Evolutionary conservation across 2,888 invertebrate species (phyloP).

Genomic region (Eledona agricola): DNA sequence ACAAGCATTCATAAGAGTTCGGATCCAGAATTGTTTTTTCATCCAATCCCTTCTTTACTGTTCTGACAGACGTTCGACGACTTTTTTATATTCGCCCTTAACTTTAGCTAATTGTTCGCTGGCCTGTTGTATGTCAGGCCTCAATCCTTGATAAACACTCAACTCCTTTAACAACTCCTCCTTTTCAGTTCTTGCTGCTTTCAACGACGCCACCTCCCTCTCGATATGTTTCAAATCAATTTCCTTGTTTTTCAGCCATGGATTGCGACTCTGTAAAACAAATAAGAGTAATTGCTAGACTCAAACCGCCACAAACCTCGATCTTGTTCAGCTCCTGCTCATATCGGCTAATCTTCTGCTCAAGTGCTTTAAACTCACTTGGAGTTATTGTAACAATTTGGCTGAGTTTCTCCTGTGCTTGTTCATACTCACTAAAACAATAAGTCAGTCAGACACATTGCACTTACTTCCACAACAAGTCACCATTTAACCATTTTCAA

Average conservation of each 20-base stretch:
- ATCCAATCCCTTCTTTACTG: slow-evolving; percentile 5
- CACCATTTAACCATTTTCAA: slow-evolving; percentile 50
- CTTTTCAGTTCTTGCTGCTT: slow-evolving; percentile 48
- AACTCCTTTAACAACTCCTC: slow-evolving; percentile 52
- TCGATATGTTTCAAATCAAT: slow-evolving; percentile 51
- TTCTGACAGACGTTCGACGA: no score
- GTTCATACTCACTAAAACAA: slow-evolving; percentile 37
- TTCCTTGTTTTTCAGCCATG: slow-evolving; percentile 52
- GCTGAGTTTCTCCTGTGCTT: slow-evolving; percentile 38
- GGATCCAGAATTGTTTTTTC: not conserved
- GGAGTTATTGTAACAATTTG: slow-evolving; percentile 32
- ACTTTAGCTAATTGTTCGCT: slow-evolving; percentile 51
- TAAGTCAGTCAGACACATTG: slow-evolving; percentile 13
- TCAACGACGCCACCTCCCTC: slow-evolving; percentile 50
- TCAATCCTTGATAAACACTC: slow-evolving; percentile 51
- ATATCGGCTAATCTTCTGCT: slow-evolving; percentile 53
- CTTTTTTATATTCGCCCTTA: slow-evolving; percentile 44
- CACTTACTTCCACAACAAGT: slow-evolving; percentile 8
- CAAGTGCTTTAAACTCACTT: slow-evolving; percentile 45
- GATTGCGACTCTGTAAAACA: slow-evolving; percentile 46
- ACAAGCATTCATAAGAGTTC: no score
- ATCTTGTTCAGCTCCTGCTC: slow-evolving; percentile 53
- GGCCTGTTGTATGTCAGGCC: slow-evolving; percentile 56
- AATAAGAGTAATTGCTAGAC: no score
- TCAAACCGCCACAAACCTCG: slow-evolving; percentile 51